Evolutionary conservation across 1,140 invertebrate genomes (phyloP).

Genomic region (Helicoverpa armigera): DNA sequence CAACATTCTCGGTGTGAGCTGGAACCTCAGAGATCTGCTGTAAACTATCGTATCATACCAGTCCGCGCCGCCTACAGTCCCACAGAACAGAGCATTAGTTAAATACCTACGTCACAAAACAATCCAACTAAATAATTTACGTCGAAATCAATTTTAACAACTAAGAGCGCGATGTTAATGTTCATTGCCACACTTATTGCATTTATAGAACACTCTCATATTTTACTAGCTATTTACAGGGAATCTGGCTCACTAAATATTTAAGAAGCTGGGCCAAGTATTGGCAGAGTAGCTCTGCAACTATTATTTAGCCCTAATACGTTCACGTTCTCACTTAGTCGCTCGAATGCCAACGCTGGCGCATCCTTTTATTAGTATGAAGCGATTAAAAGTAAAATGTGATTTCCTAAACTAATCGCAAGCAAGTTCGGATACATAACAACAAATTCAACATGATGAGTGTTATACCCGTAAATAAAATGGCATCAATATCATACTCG

Average conservation of each 20-base stretch:
- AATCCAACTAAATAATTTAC: slow-evolving; percentile 46
- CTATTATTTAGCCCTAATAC: no score
- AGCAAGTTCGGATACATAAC: slow-evolving; percentile 8
- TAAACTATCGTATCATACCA: slow-evolving; percentile 36
- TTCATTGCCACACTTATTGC: slow-evolving; percentile 5
- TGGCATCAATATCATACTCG: slow-evolving; percentile 29
- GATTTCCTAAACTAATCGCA: background rate
- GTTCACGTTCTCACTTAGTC: no score
- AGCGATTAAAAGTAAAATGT: background rate
- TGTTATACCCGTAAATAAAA: slow-evolving; percentile 40
- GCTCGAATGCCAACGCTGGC: no score
- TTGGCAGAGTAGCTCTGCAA: no score
- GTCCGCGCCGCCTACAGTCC: slow-evolving; percentile 20
- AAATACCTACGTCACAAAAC: slow-evolving; percentile 22
- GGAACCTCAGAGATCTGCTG: slow-evolving; percentile 10
- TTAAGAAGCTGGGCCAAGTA: no score
- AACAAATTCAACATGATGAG: slow-evolving; percentile 16
- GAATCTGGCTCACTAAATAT: background rate
- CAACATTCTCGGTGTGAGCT: slow-evolving; percentile 19
- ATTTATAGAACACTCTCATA: slow-evolving; percentile 43
- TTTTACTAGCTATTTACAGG: background rate
- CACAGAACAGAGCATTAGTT: slow-evolving; percentile 22
- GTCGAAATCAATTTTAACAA: slow-evolving; percentile 28
- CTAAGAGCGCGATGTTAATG: slow-evolving; percentile 22
- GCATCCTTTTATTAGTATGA: background rate